Conservation (phyloP, 2,888 invertebrate species). For the Acanthacorydalis orientalis region DNA sequence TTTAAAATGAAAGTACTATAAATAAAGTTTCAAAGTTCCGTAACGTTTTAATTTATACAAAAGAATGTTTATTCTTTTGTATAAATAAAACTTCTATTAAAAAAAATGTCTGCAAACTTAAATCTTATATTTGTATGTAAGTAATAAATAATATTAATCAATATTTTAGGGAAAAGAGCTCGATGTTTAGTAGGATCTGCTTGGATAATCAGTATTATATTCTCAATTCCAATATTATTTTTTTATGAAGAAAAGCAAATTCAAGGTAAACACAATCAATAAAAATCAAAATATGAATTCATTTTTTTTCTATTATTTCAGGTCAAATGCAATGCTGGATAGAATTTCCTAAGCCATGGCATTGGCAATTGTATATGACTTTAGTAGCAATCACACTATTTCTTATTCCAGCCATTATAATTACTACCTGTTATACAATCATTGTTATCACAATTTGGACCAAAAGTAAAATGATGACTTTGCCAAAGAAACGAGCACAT, state of each 20-base stretch:
- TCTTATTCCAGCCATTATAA: slow-evolving; percentile 68
- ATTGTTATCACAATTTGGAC: slow-evolving; percentile 85
- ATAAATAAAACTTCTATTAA: no score
- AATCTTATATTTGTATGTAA: no score
- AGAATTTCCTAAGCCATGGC: slow-evolving; percentile 48
- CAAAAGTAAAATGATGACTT: slow-evolving; percentile 32
- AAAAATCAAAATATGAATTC: not conserved
- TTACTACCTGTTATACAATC: slow-evolving; percentile 71
- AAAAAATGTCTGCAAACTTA: no score
- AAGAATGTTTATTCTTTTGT: no score
- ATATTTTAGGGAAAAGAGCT: no score
- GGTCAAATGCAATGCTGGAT: slow-evolving; percentile 73
- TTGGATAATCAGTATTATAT: slow-evolving; percentile 63
- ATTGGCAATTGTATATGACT: slow-evolving; percentile 79
- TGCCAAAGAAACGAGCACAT: slow-evolving; percentile 6
- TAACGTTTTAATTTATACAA: no score
- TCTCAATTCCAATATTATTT: slow-evolving; percentile 63
- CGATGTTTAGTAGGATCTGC: slow-evolving; percentile 49
- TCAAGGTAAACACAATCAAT: slow-evolving; percentile 33
- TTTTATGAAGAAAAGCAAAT: slow-evolving; percentile 61
- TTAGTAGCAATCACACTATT: slow-evolving; percentile 64
- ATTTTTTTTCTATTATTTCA: slow-evolving; percentile 16
- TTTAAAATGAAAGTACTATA: no score
- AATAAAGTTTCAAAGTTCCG: no score
- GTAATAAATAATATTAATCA: not conserved